These are phyloP conservation scores for Podocnemis expansa DNA, from an alignment of 2,113 vertebrate genomes.

Conservation along the genomic window DNA sequence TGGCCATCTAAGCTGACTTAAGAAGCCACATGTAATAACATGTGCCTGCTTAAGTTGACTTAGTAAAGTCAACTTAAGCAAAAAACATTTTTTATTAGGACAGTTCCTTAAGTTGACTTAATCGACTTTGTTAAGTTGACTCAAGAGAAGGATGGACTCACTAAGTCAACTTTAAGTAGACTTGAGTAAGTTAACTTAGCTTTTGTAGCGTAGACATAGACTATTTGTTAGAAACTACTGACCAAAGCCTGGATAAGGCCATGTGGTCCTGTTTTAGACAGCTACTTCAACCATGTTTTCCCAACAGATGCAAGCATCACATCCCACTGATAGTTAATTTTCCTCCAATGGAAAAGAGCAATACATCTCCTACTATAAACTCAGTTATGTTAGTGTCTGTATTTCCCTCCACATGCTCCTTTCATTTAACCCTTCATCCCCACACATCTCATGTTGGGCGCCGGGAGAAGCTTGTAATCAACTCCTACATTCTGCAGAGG, in stretches of 20 bases:
- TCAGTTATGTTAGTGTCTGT: background rate
- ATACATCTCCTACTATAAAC: background rate
- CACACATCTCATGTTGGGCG: background rate
- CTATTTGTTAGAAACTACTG: background rate
- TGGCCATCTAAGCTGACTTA: no score
- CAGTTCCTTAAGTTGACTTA: no score
- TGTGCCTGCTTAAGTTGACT: no score
- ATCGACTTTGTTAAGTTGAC: no score
- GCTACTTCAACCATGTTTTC: background rate
- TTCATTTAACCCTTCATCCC: background rate
- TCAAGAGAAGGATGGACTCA: no score
- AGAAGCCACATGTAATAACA: no score
- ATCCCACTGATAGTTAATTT: background rate
- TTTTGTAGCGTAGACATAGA: no score
- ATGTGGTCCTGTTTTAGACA: background rate
- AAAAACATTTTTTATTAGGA: no score
- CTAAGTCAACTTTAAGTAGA: no score
- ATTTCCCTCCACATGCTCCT: background rate
- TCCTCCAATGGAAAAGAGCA: background rate
- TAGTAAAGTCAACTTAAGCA: no score
- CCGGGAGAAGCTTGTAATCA: background rate
- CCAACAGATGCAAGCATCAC: background rate
- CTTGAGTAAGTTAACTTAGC: no score
- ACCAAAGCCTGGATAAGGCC: background rate
- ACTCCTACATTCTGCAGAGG: background rate